phyloP scores from a whole-genome alignment of 2,797 vertebrate species.

The Lepilemur septentrionalis region DNA sequence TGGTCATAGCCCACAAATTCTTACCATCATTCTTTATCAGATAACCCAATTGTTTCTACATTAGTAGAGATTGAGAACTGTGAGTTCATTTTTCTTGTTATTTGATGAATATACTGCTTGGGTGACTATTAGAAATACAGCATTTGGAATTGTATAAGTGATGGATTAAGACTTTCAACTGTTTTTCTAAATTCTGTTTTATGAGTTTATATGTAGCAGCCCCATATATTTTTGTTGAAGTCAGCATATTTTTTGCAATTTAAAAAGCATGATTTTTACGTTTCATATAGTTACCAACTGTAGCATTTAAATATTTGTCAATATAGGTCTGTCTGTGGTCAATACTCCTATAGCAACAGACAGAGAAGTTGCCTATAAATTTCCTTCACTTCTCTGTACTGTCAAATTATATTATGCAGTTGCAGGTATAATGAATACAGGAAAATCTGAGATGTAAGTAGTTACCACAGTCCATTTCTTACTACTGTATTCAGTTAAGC shows the following conservation, averaged over 20 bases:
- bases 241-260: neutral
- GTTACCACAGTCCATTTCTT: neutral
- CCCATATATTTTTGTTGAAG: conserved; percentile 20
- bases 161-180: neutral
- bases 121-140: conserved; percentile 37
- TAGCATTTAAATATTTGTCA: neutral
- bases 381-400: conserved; percentile 13
- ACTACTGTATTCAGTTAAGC: neutral
- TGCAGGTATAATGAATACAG: neutral
- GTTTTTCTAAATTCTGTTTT: neutral
- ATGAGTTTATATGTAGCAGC: neutral
- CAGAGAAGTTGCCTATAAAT: neutral
- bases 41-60: conserved; percentile 49
- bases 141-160: neutral
- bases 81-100: conserved; percentile 45
- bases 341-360: neutral
- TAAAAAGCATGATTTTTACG: neutral
- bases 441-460: neutral
- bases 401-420: neutral
- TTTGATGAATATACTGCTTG: conserved; percentile 26
- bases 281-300: neutral
- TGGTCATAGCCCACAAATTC: conserved; percentile 56
- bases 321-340: neutral
- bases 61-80: neutral
- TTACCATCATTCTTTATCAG: conserved; percentile 66